phyloP scores from a whole-genome alignment of 2,888 invertebrate species.

The Heliconius hortense region DNA sequence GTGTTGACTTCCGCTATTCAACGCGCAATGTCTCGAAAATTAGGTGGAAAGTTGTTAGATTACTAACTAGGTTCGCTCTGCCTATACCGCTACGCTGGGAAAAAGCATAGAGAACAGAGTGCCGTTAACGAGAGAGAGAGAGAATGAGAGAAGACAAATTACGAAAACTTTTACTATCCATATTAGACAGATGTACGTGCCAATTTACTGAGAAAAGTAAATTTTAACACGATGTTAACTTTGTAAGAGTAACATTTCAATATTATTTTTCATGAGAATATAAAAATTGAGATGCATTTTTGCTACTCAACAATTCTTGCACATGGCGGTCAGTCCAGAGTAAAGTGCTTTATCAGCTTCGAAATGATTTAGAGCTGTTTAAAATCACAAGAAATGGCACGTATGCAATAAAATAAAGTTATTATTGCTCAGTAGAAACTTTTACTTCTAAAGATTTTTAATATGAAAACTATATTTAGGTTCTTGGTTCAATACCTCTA shows the following conservation, averaged over 20 bases:
- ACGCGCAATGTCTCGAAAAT: not conserved
- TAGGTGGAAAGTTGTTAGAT: not conserved
- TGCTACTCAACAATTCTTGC: constrained; percentile 27
- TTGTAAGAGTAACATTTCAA: not conserved
- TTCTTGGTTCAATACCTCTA: not conserved
- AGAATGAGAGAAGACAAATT: no score
- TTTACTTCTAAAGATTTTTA: not conserved
- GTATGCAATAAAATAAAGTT: constrained; percentile 11
- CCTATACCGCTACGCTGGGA: not conserved
- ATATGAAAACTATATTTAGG: not conserved
- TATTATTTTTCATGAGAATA: constrained; percentile 13
- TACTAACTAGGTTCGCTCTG: not conserved
- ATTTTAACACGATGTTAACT: not conserved
- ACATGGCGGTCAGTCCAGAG: constrained; percentile 29
- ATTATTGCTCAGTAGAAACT: not conserved
- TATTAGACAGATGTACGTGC: not conserved
- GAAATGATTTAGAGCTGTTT: constrained; percentile 39
- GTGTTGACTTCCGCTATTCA: not conserved
- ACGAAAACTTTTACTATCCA: not conserved
- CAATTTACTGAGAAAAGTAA: not conserved
- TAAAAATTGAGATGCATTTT: constrained; percentile 23
- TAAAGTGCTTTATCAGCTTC: constrained; percentile 34
- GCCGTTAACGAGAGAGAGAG: no score
- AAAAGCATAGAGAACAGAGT: not conserved
- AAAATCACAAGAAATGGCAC: constrained; percentile 29